Conservation (phyloP, 2,888 invertebrate species). For the Tetanocera ferruginea region DNA sequence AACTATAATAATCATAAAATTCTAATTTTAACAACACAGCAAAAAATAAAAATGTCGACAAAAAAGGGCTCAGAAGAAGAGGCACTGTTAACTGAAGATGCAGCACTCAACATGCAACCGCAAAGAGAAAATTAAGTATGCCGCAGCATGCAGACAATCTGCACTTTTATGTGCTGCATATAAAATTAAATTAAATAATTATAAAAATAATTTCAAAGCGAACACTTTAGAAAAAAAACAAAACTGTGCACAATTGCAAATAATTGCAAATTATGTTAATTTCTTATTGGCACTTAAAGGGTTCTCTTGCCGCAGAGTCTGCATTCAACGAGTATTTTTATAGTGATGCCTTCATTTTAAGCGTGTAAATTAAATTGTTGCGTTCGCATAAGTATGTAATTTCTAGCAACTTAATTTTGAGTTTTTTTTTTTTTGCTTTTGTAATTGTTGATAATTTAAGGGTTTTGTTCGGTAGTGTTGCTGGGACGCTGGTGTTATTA, state of each 20-base stretch:
- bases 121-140: not conserved
- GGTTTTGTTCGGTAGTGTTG: not conserved
- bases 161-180: slow-evolving; percentile 25
- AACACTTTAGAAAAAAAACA: slow-evolving; percentile 1
- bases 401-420: not conserved
- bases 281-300: slow-evolving; percentile 8
- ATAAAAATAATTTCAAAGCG: slow-evolving; percentile 28
- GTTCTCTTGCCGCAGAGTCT: not conserved
- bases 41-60: not conserved
- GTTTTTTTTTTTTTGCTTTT: not conserved
- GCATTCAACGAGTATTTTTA: not conserved
- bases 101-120: too few species aligned
- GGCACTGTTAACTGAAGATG: too few species aligned
- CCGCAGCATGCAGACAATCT: not conserved
- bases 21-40: slow-evolving; percentile 13
- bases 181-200: slow-evolving; percentile 42
- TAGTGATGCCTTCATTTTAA: not conserved
- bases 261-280: slow-evolving; percentile 34
- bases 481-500: slow-evolving; percentile 28
- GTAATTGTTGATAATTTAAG: not conserved
- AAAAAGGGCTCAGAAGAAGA: too few species aligned
- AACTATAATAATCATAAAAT: slow-evolving; percentile 22
- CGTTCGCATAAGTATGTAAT: not conserved
- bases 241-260: slow-evolving; percentile 33
- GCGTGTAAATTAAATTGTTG: slow-evolving; percentile 11